phyloP scores from a whole-genome alignment of 2,888 invertebrate genomes.

The Andrena bucephala region DNA sequence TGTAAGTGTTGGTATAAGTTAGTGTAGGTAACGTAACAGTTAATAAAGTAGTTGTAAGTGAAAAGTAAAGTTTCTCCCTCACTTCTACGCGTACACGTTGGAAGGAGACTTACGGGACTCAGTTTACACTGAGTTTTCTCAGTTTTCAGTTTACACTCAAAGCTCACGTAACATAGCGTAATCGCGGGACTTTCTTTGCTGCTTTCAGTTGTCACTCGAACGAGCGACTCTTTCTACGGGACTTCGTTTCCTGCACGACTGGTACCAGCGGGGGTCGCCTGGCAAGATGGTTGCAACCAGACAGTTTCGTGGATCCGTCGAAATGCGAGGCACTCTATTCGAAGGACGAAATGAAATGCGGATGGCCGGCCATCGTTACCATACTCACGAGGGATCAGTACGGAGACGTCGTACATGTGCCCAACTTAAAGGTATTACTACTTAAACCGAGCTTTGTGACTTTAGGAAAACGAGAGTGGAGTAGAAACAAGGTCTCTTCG shows the following conservation, averaged over 20 bases:
- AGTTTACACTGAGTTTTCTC: too few species aligned
- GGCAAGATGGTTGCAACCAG: constrained; percentile 97
- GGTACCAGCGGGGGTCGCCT: constrained; percentile 96
- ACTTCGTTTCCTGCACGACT: constrained; percentile 94
- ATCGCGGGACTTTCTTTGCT: constrained; percentile 64
- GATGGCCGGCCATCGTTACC: constrained; percentile 94
- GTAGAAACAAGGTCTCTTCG: neutral
- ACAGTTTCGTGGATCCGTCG: constrained; percentile 94
- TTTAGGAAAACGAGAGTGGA: neutral
- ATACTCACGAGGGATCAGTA: constrained; percentile 96
- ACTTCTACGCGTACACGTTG: too few species aligned
- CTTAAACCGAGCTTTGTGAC: neutral
- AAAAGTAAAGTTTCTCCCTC: too few species aligned
- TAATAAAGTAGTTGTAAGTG: too few species aligned
- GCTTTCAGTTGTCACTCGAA: constrained; percentile 92
- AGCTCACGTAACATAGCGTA: neutral
- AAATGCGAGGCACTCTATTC: constrained; percentile 94
- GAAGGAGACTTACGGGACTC: too few species aligned
- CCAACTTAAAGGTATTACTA: constrained; percentile 90
- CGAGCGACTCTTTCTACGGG: constrained; percentile 96
- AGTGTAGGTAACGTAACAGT: too few species aligned
- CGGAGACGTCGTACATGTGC: constrained; percentile 93
- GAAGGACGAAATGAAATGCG: constrained; percentile 90
- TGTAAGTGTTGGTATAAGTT: too few species aligned
- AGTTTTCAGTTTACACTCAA: too few species aligned